Base-by-base conservation (phyloP, 2,888 invertebrate species). In the Corbicula japonica region DNA sequence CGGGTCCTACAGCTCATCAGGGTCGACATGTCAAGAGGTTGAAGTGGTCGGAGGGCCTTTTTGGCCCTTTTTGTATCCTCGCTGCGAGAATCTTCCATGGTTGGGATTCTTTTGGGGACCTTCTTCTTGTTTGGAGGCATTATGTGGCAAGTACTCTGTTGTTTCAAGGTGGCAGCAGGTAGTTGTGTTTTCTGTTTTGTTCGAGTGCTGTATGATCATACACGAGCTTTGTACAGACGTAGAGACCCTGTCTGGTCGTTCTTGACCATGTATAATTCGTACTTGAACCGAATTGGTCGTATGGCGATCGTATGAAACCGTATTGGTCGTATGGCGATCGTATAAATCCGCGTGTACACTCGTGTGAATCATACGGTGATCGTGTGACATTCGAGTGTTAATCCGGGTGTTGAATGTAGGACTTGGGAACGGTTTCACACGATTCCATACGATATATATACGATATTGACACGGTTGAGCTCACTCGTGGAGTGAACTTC, bases 61-160 rank as follows among this genome's bases (percentile, higher is more conserved):
- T 38, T 61, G 61, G 54, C 44, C 63, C 56, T 63, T 72, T 56
- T 72, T 72, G 72, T 63, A 63, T 72, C 54, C 56, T 44, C 48
- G 34, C 73, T 73, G 65, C 32, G 41, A 68, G 68, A 68, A 68
- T 68, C 68, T 54, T 68, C 68, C 68, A n/a, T 60, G 35, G 50
- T 48, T 46, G 48, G 60, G 46, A 35, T n/a, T n/a, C n/a, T 44
- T 54, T 63, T 73, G 46, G 73, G 65, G 58, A 58, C 65, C 32
- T 73, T 74, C 74, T 72, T 74, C 71, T 38, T 71, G n/a, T n/a
- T n/a, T 74, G 66, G 61, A 60, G 60, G 74, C 68, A 75, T 66
- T 66, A 61, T 75, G 68, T 58, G 54, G 54, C 63, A 63, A 54
- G 54, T 68, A 54, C 48, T 65, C 65, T 65, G 32, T 48, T 34